These are phyloP conservation scores for Zoanthus gigantus DNA, from an alignment of 92 coral and sea anemone genomes.

Conservation along the genomic window DNA sequence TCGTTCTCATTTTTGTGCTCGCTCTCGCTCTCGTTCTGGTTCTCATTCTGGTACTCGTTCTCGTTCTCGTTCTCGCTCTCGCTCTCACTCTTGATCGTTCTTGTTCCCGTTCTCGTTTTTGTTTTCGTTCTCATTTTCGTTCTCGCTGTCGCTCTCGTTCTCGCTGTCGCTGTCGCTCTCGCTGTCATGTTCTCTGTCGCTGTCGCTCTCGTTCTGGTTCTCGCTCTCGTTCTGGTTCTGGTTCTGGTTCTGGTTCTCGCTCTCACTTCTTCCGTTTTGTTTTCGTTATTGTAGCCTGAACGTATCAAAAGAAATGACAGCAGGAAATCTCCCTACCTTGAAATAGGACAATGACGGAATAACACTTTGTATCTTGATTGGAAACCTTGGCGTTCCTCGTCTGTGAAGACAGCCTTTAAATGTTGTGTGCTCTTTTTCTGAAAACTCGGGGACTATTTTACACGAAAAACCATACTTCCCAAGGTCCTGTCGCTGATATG, in stretches of 20 bases:
- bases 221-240: background rate
- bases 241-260: background rate
- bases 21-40: background rate
- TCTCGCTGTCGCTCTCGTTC: background rate
- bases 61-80: background rate
- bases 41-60: background rate
- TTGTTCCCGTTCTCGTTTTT: background rate
- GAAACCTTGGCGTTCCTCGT: conserved; percentile 80
- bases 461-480: conserved; percentile 95
- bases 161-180: no score
- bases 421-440: conserved; percentile 79
- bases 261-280: background rate
- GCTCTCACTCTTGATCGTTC: background rate
- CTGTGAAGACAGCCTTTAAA: conserved; percentile 93
- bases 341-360: conserved; percentile 87
- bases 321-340: conserved; percentile 54
- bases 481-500: conserved; percentile 87
- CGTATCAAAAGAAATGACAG: no score
- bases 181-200: no score
- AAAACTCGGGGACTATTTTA: conserved; percentile 95
- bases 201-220: background rate
- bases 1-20: background rate
- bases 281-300: no score
- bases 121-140: background rate
- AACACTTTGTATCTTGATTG: conserved; percentile 92